Conservation (phyloP, 2,113 vertebrate species). For the mouse (Mus musculus) region DNA sequence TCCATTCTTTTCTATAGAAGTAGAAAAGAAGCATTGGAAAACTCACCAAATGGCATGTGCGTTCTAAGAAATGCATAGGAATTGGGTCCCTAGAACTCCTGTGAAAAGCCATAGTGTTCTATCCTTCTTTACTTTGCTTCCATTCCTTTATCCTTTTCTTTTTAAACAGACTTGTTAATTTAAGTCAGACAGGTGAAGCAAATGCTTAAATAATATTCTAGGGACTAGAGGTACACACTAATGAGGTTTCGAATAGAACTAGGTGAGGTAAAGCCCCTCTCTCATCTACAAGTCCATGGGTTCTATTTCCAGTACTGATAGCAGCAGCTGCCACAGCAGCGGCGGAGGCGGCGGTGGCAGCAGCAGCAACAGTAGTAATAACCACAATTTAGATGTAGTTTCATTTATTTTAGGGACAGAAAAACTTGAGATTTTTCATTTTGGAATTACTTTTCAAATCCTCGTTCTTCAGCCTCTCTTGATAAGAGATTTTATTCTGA, state of each 20-base stretch:
- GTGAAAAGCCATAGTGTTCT: background rate
- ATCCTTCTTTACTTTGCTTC: background rate
- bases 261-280: background rate
- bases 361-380: too few species aligned
- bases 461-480: background rate
- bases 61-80: background rate
- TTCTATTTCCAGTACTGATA: background rate
- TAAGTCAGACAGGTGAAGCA: background rate
- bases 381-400: background rate
- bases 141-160: background rate
- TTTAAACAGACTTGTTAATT: background rate
- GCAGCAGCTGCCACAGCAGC: too few species aligned
- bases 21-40: background rate
- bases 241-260: accelerated
- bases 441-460: background rate
- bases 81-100: background rate
- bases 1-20: background rate
- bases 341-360: too few species aligned
- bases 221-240: background rate
- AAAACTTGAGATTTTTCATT: background rate
- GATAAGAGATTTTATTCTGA: background rate
- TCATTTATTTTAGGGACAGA: background rate
- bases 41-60: background rate
- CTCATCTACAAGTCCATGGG: too few species aligned
- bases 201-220: background rate